A percentile compares a stretch with the other conserved stretches of the same genome.
Evolutionary conservation across 2,113 vertebrate genomes (phyloP).

Genomic region (Dolichallabes microphthalmus): DNA sequence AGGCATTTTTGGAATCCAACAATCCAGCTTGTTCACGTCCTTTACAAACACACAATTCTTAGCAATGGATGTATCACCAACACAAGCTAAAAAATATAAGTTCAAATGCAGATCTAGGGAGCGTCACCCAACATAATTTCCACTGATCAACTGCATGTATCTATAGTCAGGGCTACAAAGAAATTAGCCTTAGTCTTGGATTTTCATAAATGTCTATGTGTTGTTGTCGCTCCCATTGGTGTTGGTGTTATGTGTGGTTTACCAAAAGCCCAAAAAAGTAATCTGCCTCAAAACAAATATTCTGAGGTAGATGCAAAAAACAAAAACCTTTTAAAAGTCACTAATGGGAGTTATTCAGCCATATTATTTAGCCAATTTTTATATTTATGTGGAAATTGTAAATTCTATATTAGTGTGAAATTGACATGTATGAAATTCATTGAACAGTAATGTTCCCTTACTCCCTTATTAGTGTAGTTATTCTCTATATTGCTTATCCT

Average conservation of each 20-base stretch:
- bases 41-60: background rate
- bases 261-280: background rate
- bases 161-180: background rate
- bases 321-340: background rate
- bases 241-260: background rate
- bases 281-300: background rate
- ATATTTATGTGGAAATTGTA: background rate
- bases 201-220: background rate
- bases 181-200: background rate
- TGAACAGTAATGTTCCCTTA: conserved; percentile 1
- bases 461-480: no score
- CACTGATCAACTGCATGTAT: background rate
- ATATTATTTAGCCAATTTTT: background rate
- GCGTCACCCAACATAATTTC: background rate
- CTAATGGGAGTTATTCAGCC: background rate
- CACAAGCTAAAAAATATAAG: background rate
- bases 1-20: background rate
- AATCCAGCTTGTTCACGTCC: background rate
- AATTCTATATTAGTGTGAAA: background rate
- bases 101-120: background rate
- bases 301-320: background rate
- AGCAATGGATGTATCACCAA: background rate
- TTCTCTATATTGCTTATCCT: no score
- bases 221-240: background rate
- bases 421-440: background rate